Evolutionary conservation across 1,140 invertebrate species (phyloP), one percentile per base, ranked within the genome.

Genomic region (Ceratosolen fusciceps): DNA sequence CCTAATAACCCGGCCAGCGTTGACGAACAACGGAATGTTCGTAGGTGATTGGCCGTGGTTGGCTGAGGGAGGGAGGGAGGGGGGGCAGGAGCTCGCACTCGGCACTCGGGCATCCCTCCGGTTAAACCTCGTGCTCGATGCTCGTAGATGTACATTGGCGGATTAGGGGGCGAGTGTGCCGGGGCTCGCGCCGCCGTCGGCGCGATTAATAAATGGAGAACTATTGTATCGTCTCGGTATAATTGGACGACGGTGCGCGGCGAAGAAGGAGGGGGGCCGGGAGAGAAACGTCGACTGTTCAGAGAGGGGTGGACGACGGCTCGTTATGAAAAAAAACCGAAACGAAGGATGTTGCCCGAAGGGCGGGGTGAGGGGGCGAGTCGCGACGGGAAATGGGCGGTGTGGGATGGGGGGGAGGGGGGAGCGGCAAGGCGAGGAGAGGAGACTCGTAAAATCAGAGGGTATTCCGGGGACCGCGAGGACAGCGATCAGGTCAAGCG

Each of bases 391-490:
- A n/a, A n/a, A n/a, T n/a, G n/a, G n/a, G n/a, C n/a, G n/a, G n/a
- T n/a, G n/a, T n/a, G n/a, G n/a, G n/a, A n/a, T n/a, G n/a, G n/a
- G n/a, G n/a, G n/a, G n/a, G n/a, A n/a, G n/a, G n/a, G n/a, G n/a
- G n/a, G n/a, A n/a, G n/a, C n/a, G n/a, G n/a, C n/a, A n/a, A n/a
- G n/a, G n/a, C n/a, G n/a, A n/a, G n/a, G n/a, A n/a, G n/a, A n/a
- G n/a, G n/a, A n/a, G n/a, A n/a, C n/a, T 74, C 72, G 58, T 80
- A 74, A 80, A 80, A 68, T 56, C 12, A 56, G n/a, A 21, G 43
- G 58, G 29, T 29, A 71, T 9, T 19, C 19, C 47, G 26, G 34
- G 62, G 67, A 72, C 3, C 16, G 7, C 14, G 67, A 74, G n/a
- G 60, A 52, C 68, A 54, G 60, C 29, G 71, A 26, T 12, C 43